phyloP scores from a whole-genome alignment of 92 coral and sea anemone genomes.

The Porites evermanni region DNA sequence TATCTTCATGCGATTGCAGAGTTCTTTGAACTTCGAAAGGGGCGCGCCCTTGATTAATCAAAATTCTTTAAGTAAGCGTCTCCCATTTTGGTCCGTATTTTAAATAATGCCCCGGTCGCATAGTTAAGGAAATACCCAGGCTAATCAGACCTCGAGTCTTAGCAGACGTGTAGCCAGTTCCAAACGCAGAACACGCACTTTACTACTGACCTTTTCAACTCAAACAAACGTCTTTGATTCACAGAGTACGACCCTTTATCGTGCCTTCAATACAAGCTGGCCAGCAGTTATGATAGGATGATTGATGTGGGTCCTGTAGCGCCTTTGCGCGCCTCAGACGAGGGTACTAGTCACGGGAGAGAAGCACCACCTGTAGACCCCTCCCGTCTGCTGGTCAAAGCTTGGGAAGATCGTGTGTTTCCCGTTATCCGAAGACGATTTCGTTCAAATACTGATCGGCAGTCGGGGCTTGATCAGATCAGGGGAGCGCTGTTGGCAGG shows the following conservation, averaged over 20 bases:
- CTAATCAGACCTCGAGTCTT: too few relatives aligned
- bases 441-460: conserved; percentile 89
- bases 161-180: too few relatives aligned
- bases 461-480: conserved; percentile 97
- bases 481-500: conserved; percentile 96
- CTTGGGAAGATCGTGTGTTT: conserved; percentile 99
- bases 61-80: too few relatives aligned
- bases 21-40: too few relatives aligned
- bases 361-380: conserved; percentile 78
- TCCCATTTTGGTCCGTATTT: too few relatives aligned
- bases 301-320: conserved; percentile 82
- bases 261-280: conserved; percentile 82
- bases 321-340: conserved; percentile 72
- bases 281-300: conserved; percentile 96
- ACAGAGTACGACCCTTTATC: conserved; percentile 79
- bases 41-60: too few relatives aligned
- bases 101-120: too few relatives aligned
- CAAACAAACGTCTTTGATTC: neutral
- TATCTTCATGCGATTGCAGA: too few relatives aligned
- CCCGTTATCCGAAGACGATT: conserved; percentile 96
- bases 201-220: too few relatives aligned
- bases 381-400: conserved; percentile 83
- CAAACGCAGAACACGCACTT: too few relatives aligned
- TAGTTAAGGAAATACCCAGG: too few relatives aligned
- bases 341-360: conserved; percentile 43